Evolutionary conservation across 2,888 invertebrate genomes (phyloP).

Genomic region (Cantharis flavilabris): DNA sequence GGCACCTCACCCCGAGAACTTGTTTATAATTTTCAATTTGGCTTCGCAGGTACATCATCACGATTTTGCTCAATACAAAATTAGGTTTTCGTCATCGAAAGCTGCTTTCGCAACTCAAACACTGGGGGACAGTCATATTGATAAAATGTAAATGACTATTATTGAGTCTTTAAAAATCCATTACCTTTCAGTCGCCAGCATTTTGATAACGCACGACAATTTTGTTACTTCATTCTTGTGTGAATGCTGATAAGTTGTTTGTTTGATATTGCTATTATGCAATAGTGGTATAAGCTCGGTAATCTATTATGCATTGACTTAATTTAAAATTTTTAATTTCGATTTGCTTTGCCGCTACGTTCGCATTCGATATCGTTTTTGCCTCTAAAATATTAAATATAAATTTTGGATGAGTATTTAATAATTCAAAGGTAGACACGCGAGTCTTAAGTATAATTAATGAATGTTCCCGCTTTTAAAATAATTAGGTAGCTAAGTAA

Average conservation of each 20-base stretch:
- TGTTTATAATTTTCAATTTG: not conserved
- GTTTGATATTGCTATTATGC: not conserved
- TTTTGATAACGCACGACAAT: not conserved
- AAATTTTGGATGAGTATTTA: not conserved
- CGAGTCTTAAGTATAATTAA: not conserved
- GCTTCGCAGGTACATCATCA: not conserved
- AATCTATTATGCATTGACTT: not conserved
- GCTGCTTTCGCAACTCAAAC: not conserved
- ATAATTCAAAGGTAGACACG: not conserved
- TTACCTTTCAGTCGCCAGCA: not conserved
- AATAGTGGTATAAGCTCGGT: not conserved
- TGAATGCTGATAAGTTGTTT: not conserved
- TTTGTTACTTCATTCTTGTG: not conserved
- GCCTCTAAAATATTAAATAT: not conserved
- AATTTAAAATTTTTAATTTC: not conserved
- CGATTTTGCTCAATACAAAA: not conserved
- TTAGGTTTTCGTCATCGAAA: not conserved
- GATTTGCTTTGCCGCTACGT: not conserved
- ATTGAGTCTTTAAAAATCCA: not conserved
- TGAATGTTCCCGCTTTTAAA: not conserved
- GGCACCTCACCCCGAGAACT: not conserved
- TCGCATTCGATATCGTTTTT: not conserved
- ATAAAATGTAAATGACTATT: not conserved
- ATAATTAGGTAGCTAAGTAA: not conserved
- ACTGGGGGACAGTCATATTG: not conserved